Percentiles rank a stretch among this genome's conserved stretches.
phyloP scores from a whole-genome alignment of 2,113 vertebrate genomes.

The Microcebus griseorufus region DNA sequence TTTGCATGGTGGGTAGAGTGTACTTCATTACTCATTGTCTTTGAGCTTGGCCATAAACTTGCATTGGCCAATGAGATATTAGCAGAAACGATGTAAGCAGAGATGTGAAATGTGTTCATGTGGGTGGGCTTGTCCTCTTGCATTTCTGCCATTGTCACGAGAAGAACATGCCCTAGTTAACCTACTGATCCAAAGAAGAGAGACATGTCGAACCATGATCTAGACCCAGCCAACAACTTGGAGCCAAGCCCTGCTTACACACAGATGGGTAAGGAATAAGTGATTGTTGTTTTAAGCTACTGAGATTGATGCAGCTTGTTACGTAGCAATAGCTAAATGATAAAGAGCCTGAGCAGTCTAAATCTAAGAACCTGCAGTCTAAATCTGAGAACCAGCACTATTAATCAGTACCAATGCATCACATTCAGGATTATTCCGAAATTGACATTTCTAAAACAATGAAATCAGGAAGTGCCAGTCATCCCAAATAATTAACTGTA shows the following conservation, averaged over 20 bases:
- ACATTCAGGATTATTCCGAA: slow-evolving; percentile 51
- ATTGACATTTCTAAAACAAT: slow-evolving; percentile 58
- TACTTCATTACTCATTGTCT: neutral
- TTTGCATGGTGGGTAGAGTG: neutral
- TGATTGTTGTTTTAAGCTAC: slow-evolving; percentile 36
- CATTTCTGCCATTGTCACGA: neutral
- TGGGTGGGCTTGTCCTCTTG: slow-evolving; percentile 30
- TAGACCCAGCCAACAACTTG: neutral
- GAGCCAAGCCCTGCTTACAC: neutral
- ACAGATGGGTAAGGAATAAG: slow-evolving; percentile 30
- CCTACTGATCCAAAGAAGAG: neutral
- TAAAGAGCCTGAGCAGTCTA: neutral
- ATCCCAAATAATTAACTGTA: neutral
- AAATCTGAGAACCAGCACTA: neutral
- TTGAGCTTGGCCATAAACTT: slow-evolving; percentile 45
- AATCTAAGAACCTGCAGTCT: neutral
- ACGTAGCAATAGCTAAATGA: neutral
- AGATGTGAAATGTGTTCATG: slow-evolving; percentile 20
- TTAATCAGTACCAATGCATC: slow-evolving; percentile 14
- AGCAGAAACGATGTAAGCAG: slow-evolving; percentile 12
- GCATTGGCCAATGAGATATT: neutral
- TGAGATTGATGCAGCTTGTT: slow-evolving; percentile 19
- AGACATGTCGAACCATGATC: neutral
- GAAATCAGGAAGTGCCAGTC: neutral
- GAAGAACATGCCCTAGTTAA: slow-evolving; percentile 16